Percentiles rank a stretch among this genome's conserved stretches.
phyloP scores from a whole-genome alignment of 2,888 invertebrate genomes.

The Apodemia duryi region DNA sequence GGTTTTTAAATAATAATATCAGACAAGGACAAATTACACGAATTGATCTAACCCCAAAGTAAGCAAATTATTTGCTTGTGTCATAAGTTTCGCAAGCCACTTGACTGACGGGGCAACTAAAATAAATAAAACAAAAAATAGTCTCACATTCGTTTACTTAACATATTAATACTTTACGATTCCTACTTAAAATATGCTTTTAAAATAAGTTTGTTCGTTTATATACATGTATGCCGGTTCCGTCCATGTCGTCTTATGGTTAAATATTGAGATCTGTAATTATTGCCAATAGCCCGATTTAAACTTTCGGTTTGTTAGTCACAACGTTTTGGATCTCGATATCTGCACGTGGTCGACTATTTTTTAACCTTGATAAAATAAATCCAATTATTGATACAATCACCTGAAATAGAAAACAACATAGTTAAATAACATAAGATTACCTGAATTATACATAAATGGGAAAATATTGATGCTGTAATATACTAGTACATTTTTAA shows the following conservation, averaged over 20 bases:
- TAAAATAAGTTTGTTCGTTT: constrained; percentile 23
- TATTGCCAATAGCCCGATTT: background rate
- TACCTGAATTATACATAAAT: too few species aligned
- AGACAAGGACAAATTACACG: too few species aligned
- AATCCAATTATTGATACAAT: constrained; percentile 11
- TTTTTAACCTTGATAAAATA: background rate
- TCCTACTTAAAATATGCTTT: constrained; percentile 34
- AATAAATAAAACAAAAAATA: constrained; percentile 19
- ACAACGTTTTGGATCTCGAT: background rate
- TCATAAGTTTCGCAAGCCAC: too few species aligned
- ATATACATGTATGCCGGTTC: constrained; percentile 19
- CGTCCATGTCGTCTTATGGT: constrained; percentile 11
- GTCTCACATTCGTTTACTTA: constrained; percentile 35
- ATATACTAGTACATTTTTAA: too few species aligned
- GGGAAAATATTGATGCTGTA: too few species aligned
- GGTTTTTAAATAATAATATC: too few species aligned
- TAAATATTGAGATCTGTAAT: constrained; percentile 22
- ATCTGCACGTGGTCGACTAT: background rate
- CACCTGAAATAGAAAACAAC: constrained; percentile 9
- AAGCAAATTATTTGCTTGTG: too few species aligned
- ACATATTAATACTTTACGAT: constrained; percentile 28
- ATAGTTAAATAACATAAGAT: background rate
- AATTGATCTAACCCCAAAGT: too few species aligned
- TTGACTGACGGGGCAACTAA: too few species aligned
- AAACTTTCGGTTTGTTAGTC: background rate